A percentile compares a stretch with the other conserved stretches of the same genome.
phyloP scores from a whole-genome alignment of 2,113 vertebrate species.

The Rhodinocichla rosea region DNA sequence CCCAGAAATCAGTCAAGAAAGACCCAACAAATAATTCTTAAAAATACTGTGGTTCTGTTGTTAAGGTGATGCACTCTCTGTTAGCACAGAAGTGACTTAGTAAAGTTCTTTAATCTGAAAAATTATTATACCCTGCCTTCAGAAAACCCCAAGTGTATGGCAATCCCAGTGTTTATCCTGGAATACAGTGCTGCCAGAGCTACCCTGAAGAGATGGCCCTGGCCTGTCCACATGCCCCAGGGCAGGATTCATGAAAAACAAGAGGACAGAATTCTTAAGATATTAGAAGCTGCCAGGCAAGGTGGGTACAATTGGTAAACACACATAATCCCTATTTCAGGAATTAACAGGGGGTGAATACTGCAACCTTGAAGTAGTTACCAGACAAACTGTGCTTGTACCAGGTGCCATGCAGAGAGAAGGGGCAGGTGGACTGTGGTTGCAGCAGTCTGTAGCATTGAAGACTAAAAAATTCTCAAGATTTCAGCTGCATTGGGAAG shows the following conservation, averaged over 20 bases:
- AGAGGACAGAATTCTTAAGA: neutral
- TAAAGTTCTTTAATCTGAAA: neutral
- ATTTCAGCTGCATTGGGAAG: neutral
- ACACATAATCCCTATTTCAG: neutral
- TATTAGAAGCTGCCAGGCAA: neutral
- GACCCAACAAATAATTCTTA: neutral
- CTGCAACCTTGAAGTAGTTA: neutral
- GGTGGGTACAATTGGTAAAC: neutral
- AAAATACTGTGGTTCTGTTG: neutral
- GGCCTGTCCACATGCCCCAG: neutral
- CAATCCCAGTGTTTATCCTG: neutral
- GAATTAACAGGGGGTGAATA: fast-evolving
- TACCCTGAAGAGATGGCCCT: neutral
- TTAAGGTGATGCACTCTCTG: neutral
- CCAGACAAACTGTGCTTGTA: neutral
- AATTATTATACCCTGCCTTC: neutral
- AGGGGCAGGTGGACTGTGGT: neutral
- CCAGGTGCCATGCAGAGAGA: neutral
- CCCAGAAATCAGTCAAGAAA: neutral
- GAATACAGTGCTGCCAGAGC: neutral
- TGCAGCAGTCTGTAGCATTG: neutral
- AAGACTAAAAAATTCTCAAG: neutral
- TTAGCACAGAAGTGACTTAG: neutral
- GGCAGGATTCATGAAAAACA: neutral
- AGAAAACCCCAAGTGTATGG: neutral